Percentiles rank a stretch among this genome's conserved stretches.
These are phyloP conservation scores for Paradisaea rubra DNA, from an alignment of 2,113 vertebrate species.

Conservation along the genomic window DNA sequence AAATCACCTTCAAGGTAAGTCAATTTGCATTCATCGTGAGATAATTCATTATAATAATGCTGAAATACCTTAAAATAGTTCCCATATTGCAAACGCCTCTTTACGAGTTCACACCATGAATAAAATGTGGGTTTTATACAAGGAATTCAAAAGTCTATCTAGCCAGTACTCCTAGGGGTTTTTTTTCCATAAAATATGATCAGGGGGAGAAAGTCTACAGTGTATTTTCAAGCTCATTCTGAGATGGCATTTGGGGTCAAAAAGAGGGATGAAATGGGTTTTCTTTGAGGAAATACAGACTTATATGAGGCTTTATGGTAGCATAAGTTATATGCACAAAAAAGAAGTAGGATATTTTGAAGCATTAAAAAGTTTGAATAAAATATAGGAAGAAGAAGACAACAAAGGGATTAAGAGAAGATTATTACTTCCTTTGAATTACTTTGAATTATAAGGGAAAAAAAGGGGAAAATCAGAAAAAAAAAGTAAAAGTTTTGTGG, in stretches of 20 bases:
- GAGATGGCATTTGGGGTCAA: not conserved
- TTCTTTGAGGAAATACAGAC: not conserved
- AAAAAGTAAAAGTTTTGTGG: not conserved
- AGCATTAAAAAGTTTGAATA: not conserved
- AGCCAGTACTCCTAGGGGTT: not conserved
- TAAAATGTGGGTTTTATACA: not conserved
- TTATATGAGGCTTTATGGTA: not conserved
- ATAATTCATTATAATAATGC: not conserved
- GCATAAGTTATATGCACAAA: not conserved
- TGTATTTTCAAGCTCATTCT: not conserved
- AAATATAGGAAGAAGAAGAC: not conserved
- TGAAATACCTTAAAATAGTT: not conserved
- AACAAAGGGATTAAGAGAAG: not conserved
- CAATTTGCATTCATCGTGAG: not conserved
- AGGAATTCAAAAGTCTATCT: not conserved
- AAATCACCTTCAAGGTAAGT: not conserved
- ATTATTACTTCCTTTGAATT: not conserved
- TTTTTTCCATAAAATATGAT: not conserved
- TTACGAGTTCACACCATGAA: not conserved
- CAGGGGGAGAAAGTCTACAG: not conserved
- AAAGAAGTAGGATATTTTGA: not conserved
- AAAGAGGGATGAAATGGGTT: not conserved
- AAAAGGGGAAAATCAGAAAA: not conserved
- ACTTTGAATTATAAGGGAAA: not conserved
- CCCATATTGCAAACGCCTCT: fast-evolving